Percentiles rank a stretch among this genome's conserved stretches.
phyloP scores from a whole-genome alignment of 2,113 vertebrate species.

The Sinosuthora webbiana region DNA sequence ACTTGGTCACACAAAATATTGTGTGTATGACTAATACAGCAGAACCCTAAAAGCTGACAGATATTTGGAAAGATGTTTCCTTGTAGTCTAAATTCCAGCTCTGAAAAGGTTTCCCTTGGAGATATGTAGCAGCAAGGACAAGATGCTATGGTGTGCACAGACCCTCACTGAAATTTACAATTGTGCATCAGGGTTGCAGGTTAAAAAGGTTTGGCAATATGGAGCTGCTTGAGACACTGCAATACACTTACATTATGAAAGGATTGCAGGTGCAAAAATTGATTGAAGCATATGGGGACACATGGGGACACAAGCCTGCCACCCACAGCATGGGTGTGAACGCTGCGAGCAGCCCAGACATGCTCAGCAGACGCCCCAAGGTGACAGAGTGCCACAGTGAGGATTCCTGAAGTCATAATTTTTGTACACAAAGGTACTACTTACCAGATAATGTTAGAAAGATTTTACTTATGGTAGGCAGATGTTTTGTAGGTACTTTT shows the following conservation, averaged over 20 bases:
- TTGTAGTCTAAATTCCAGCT: neutral
- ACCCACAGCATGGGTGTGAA: fast-evolving
- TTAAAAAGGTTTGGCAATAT: neutral
- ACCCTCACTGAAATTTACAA: neutral
- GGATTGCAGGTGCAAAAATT: neutral
- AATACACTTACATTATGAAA: neutral
- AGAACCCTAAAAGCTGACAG: neutral
- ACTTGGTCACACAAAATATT: neutral
- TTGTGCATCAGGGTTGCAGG: neutral
- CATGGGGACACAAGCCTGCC: neutral
- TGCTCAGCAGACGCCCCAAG: neutral
- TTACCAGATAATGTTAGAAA: neutral
- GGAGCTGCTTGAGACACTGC: neutral
- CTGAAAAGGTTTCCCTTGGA: neutral
- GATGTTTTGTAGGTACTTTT: neutral
- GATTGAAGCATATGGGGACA: neutral
- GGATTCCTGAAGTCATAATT: neutral
- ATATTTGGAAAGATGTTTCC: neutral
- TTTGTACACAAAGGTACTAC: neutral
- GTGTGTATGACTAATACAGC: neutral
- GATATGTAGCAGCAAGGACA: neutral
- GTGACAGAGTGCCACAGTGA: neutral
- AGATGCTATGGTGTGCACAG: neutral
- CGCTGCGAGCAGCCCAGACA: neutral
- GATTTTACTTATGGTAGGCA: neutral